Evolutionary conservation across 2,113 vertebrate genomes (phyloP).

Genomic region (Galbula dea): DNA sequence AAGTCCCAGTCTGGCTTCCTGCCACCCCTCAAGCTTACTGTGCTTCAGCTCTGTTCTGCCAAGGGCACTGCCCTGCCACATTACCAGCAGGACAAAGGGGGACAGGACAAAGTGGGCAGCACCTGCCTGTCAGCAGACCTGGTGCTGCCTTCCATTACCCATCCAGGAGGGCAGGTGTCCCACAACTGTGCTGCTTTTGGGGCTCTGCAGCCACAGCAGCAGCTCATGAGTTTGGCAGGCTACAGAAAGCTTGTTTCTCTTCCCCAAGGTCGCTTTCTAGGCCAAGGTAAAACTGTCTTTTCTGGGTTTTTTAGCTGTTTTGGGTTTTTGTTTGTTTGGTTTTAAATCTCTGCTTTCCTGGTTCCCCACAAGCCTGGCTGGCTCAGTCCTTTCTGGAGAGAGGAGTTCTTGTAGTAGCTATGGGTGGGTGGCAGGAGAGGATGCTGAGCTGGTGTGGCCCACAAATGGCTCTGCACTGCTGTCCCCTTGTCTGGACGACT

Average conservation of each 20-base stretch:
- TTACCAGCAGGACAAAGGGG: neutral
- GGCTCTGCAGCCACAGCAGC: neutral
- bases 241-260: neutral
- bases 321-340: neutral
- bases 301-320: neutral
- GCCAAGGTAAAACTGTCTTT: neutral
- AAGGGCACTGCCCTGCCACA: neutral
- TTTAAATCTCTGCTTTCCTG: neutral
- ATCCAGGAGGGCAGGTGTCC: neutral
- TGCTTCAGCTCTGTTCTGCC: neutral
- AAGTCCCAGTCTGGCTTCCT: neutral
- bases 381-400: neutral
- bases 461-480: neutral
- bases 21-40: fast-evolving
- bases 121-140: neutral
- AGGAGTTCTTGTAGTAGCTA: neutral
- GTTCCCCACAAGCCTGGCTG: neutral
- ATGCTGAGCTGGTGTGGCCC: neutral
- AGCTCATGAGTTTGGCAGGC: neutral
- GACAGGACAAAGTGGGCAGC: neutral
- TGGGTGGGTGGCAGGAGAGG: neutral
- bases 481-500: fast-evolving
- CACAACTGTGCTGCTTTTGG: neutral
- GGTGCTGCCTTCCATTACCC: neutral
- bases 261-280: neutral